Evolutionary conservation across 2,888 invertebrate genomes (phyloP).

Genomic region (Psylliodes chrysocephalus): DNA sequence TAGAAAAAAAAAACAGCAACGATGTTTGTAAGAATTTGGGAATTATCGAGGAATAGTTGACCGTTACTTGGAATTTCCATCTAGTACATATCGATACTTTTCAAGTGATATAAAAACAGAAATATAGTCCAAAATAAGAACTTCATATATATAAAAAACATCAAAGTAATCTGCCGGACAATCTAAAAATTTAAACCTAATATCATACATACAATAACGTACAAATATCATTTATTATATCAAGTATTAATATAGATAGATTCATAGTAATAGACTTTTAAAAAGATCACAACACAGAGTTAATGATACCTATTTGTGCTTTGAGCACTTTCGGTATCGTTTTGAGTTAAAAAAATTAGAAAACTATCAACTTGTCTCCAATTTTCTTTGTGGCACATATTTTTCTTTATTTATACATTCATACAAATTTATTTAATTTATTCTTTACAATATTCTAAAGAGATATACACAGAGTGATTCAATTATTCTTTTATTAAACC

Average conservation of each 20-base stretch:
- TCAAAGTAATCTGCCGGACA: too few relatives aligned
- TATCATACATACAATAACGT: slow-evolving; percentile 62
- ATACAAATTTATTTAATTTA: slow-evolving; percentile 37
- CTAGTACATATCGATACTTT: too few relatives aligned
- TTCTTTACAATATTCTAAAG: slow-evolving; percentile 34
- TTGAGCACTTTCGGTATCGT: slow-evolving; percentile 48
- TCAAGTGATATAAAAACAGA: too few relatives aligned
- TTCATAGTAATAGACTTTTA: slow-evolving; percentile 66
- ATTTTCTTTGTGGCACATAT: slow-evolving; percentile 52
- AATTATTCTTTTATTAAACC: too few relatives aligned
- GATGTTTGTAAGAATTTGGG: too few relatives aligned
- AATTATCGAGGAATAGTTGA: too few relatives aligned
- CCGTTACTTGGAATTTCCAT: too few relatives aligned
- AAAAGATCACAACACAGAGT: slow-evolving; percentile 67
- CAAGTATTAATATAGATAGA: slow-evolving; percentile 64
- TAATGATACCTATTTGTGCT: slow-evolving; percentile 57
- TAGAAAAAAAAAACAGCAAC: too few relatives aligned
- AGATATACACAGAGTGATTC: slow-evolving; percentile 25
- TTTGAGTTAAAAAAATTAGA: slow-evolving; percentile 53
- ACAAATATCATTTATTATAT: slow-evolving; percentile 62
- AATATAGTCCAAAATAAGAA: too few relatives aligned
- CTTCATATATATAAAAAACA: too few relatives aligned
- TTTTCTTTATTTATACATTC: slow-evolving; percentile 37
- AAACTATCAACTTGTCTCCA: slow-evolving; percentile 45
- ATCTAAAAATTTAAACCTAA: slow-evolving; percentile 52